Evolutionary conservation across 2,797 vertebrate species (phyloP), one percentile per base, ranked within the genome.

Genomic region (Erithacus rubecula): DNA sequence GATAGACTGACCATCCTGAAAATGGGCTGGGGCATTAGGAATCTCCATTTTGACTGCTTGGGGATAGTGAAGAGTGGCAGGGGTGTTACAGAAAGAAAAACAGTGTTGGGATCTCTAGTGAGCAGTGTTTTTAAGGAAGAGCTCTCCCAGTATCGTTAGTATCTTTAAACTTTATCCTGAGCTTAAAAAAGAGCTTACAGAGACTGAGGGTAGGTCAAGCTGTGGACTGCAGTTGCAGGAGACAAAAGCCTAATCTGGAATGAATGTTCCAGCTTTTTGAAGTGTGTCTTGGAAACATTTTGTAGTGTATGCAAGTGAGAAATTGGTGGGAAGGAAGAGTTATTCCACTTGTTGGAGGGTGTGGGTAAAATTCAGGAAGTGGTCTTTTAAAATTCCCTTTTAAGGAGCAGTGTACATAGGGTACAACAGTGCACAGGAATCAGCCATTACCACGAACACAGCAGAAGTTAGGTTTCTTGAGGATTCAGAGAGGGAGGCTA

Each of bases 391-490:
- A 93, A 67, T 90, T 56, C 55, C 59, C 59, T 94, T 91, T 59
- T 86, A 86, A 82, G 86, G 85, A 90, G 12, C 44, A 52, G n/a
- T 5, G 9, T 49, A 24, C 1, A 0, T 81, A 36, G 0, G 0
- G 36, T 87, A 56, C 7, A 3, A 10, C 43, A 69, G 58, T 19
- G 52, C 53, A 21, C 60, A 44, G 76, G 83, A 79, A 76, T 11
- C 65, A 60, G 13, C 59, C 4, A 1, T 63, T 72, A 71, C 87
- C 82, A 32, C 84, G 69, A 44, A 62, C 1, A 1, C 36, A 71
- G 65, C 39, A 94, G n/a, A 78, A 91, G 77, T 93, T 62, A 32
- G 79, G 70, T 93, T 91, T 81, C 85, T 79, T 82, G 55, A 91
- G 72, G 72, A 87, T 89, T 94, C 82, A 27, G 85, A 23, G 71